These are phyloP conservation scores for Okamejei kenojei DNA, from an alignment of 2,797 vertebrate species.

Conservation along the genomic window DNA sequence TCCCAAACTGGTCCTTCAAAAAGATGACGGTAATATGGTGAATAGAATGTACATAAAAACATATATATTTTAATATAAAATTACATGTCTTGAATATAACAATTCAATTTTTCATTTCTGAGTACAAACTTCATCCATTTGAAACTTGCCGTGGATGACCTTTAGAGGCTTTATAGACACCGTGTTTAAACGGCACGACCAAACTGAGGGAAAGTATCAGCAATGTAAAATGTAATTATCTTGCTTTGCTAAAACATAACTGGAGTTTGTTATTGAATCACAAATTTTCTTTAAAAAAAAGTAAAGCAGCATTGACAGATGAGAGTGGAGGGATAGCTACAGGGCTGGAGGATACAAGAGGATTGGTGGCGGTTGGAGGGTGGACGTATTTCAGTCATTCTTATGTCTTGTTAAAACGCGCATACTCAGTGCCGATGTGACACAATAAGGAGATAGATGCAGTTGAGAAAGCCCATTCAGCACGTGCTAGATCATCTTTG, in stretches of 20 bases:
- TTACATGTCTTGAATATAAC: neutral
- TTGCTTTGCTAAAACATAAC: neutral
- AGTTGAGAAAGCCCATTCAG: neutral
- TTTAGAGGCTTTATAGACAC: neutral
- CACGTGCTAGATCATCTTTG: neutral
- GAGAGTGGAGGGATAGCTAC: no score
- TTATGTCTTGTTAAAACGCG: neutral
- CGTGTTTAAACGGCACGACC: neutral
- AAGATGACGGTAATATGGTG: neutral
- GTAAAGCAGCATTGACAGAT: no score
- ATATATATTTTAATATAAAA: neutral
- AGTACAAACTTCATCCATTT: neutral
- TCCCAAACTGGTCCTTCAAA: neutral
- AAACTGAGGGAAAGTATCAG: neutral
- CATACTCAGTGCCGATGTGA: neutral
- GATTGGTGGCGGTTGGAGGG: no score
- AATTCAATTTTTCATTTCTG: neutral
- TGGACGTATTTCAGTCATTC: no score
- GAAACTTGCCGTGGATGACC: neutral
- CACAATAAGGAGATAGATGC: neutral
- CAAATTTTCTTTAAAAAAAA: neutral
- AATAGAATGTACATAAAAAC: neutral
- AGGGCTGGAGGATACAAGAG: no score
- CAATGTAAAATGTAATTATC: neutral
- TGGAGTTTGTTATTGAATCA: neutral